Percentiles rank a stretch among this genome's conserved stretches.
Evolutionary conservation across 2,113 vertebrate species (phyloP).

Genomic region (Carassius carassius): DNA sequence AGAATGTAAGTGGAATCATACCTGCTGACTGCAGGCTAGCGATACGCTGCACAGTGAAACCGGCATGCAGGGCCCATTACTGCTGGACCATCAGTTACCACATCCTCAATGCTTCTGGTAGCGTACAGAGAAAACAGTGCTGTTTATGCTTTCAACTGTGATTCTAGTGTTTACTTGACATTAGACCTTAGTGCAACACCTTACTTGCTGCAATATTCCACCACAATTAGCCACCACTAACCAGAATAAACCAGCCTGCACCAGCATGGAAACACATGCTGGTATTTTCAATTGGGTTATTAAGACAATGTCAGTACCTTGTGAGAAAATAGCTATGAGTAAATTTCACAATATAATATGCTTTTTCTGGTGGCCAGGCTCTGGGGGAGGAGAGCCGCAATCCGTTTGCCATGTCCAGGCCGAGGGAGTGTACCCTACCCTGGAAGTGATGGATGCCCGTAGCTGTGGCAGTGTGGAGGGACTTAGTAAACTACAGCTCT

Average conservation of each 20-base stretch:
- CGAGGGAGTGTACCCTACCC: conserved; percentile 77
- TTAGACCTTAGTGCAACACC: neutral
- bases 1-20: conserved; percentile 74
- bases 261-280: neutral
- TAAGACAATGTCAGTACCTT: neutral
- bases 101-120: conserved; percentile 74
- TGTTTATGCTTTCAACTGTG: neutral
- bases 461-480: conserved; percentile 71
- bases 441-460: conserved; percentile 77
- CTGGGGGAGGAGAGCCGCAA: conserved; percentile 45
- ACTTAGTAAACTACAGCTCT: conserved; percentile 80
- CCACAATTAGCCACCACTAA: neutral
- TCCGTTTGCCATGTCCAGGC: conserved; percentile 77
- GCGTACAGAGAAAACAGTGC: conserved; percentile 20
- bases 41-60: conserved; percentile 72
- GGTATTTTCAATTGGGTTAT: neutral
- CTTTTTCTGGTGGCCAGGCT: conserved; percentile 10
- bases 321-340: neutral
- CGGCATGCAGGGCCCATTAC: conserved; percentile 70
- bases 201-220: neutral
- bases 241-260: neutral
- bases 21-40: conserved; percentile 74
- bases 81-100: conserved; percentile 83
- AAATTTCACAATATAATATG: neutral
- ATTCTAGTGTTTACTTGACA: neutral